Base-by-base conservation (phyloP, 2,888 invertebrate species). In the Chamaedrilus cognettii region DNA sequence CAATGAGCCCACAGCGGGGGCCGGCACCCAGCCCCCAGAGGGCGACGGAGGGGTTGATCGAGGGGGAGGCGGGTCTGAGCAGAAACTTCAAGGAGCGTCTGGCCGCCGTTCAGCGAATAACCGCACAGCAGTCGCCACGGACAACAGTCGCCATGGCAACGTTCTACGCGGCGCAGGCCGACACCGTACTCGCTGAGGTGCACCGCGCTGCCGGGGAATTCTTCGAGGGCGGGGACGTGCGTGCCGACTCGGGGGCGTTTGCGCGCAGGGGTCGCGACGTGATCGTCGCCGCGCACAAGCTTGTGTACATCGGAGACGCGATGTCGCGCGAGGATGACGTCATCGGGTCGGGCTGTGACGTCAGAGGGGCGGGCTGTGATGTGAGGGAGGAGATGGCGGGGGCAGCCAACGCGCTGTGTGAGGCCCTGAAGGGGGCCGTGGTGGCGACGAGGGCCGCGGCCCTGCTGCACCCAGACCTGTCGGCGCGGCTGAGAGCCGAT, bases 371-470 rank as follows among this genome's bases (percentile, higher is more conserved):
- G 42, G 42, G 42, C 7, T n/a, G n/a, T n/a, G n/a, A n/a, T n/a
- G 42, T 42, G 11, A 42, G 42, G 3, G 91, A 96, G 42, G 90
- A 90, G 74, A 89, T 96, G 51, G 94, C 94, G 0, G 90, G 91
- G 76, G 87, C 92, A 64, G 94, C 95, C 11, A 89, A 89, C 75
- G 91, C 92, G 76, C 86, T 95, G 63, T 91, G 93, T 69, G 74
- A 78, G 50, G 79, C 83, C 19, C 74, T 83, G 32, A 83, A 83
- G 70, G 67, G 89, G 23, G 92, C 92, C 35, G 96, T 96, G 0
- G 88, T 88, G 31, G 91, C 93, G 80, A 95, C 95, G 0, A 95
- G 95, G 84, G 90, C 90, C 70, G 96, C 96, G 0, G 95, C 95
- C 2, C 88, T 92, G 68, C 26, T 52, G 26, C 26, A 52, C 28